Evolutionary conservation across 2,888 invertebrate species (phyloP), one percentile per base, ranked within the genome.

Genomic region (Agrochola lota): DNA sequence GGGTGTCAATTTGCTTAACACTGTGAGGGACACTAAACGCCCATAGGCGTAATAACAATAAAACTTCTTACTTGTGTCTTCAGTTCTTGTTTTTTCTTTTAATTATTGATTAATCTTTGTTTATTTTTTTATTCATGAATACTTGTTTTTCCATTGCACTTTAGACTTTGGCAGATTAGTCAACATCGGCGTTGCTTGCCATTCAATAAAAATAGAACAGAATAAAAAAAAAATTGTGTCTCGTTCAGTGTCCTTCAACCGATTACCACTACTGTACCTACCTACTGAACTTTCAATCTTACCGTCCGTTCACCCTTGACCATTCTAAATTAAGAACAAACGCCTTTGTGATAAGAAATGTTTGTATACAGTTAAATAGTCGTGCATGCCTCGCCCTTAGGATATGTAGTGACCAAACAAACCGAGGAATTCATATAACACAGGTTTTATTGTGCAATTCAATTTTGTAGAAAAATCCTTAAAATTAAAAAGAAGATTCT

Each of bases 281-380:
- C 11, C 12, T 75, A 60, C 69, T 70, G 88, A 84, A 80, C 81
- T 49, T 60, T n/a, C 2, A 59, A 4, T 2, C 11, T 11, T 1
- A 7, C n/a, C 6, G 6, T 23, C 15, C 2, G 7, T 30, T 85
- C 82, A 60, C 71, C 71, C 85, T 83, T 82, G 76, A 72, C 85
- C 35, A 66, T 75, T 78, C 52, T 17, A 85, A 83, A 88, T 88
- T 69, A 81, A 76, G 81, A 88, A 85, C 81, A 77, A 83, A 84
- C 77, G 76, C 73, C 71, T 80, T 79, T 74, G 76, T 88, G 89
- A 89, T 88, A 90, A 90, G 89, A 76, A 81, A 60, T 85, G 83
- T 86, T 90, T 91, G 90, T 85, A 87, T 83, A 87, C 87, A 91
- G 90, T 87, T 87, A 91, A 91, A 91, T 89, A 90, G 87, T 75